Evolutionary conservation across 1,140 invertebrate species (phyloP).

Genomic region (Meloidogyne hapla): DNA sequence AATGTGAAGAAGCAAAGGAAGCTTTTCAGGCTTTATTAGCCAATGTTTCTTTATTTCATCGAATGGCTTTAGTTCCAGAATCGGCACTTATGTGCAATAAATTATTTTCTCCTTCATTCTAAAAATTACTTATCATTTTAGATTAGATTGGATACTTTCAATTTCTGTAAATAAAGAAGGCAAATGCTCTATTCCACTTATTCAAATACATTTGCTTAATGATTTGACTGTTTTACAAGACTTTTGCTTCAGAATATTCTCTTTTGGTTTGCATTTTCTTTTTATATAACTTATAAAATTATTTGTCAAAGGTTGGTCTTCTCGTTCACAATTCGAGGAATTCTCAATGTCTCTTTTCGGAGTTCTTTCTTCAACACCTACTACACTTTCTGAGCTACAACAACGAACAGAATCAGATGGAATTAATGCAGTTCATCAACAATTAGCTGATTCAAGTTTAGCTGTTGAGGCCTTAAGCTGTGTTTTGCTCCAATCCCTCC

Average conservation of each 20-base stretch:
- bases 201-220: conserved; percentile 46
- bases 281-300: background rate
- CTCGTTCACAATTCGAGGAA: conserved; percentile 44
- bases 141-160: conserved; percentile 35
- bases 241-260: conserved; percentile 42
- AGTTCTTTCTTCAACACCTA: conserved; percentile 49
- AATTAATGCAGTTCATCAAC: conserved; percentile 23
- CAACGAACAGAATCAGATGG: conserved; percentile 2
- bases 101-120: background rate
- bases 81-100: conserved; percentile 34
- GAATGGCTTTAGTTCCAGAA: conserved; percentile 43
- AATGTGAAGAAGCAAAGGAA: background rate
- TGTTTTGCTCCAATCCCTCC: conserved; percentile 39
- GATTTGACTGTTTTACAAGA: conserved; percentile 40
- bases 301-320: conserved; percentile 35
- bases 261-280: conserved; percentile 8
- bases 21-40: conserved; percentile 41
- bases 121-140: conserved; percentile 3
- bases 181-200: conserved; percentile 31
- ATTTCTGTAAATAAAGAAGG: conserved; percentile 16
- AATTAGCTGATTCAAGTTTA: conserved; percentile 37
- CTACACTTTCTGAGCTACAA: conserved; percentile 17
- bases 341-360: conserved; percentile 54
- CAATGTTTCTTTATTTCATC: conserved; percentile 32
- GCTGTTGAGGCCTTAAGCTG: conserved; percentile 42